Percentiles rank a stretch among this genome's conserved stretches.
phyloP scores from a whole-genome alignment of 2,113 vertebrate species.

The western clawed frog (Xenopus tropicalis) region UCB_Xtro_10.0 CM004447.2:46713501-46714000 shows the following conservation, averaged over 20 bases:
- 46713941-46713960: background rate
- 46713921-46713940: constrained; percentile 79
- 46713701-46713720: background rate
- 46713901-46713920: constrained; percentile 99
- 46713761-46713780: too few relatives aligned
- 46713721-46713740: too few relatives aligned
- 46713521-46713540: constrained; percentile 93
- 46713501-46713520: constrained; percentile 98
- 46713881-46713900: constrained; percentile 96
- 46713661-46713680: background rate
- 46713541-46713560: constrained; percentile 95
- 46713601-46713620: constrained; percentile 93
- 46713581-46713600: constrained; percentile 96
- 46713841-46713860: constrained; percentile 96
- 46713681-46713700: background rate
- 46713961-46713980: background rate
- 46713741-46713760: too few relatives aligned
- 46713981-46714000: background rate
- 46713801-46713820: constrained; percentile 7
- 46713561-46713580: constrained; percentile 94
- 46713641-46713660: constrained; percentile 26
- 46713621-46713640: constrained; percentile 96
- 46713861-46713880: constrained; percentile 94
- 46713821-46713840: constrained; percentile 98
- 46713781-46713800: too few relatives aligned